These are phyloP conservation scores for Ophioninae sp. DNA, from an alignment of 2,888 invertebrate genomes.

Conservation along the genomic window DNA sequence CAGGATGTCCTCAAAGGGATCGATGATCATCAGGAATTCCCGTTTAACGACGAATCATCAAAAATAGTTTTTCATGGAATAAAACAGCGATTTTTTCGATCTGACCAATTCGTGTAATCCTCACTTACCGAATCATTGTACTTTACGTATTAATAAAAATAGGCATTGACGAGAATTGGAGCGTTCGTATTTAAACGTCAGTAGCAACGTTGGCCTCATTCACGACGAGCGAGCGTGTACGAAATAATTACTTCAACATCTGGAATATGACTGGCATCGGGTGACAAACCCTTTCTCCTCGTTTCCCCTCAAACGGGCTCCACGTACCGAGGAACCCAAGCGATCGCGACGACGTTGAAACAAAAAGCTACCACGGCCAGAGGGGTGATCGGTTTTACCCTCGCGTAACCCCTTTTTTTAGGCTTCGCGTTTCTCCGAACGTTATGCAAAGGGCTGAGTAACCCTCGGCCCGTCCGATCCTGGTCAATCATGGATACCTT, in stretches of 20 bases:
- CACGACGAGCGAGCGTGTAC: neutral
- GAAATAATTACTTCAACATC: slow-evolving; percentile 38
- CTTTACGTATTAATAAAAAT: neutral
- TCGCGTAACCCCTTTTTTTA: slow-evolving; percentile 61
- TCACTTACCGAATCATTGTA: neutral
- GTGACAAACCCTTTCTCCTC: slow-evolving; percentile 4
- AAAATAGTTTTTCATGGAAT: too few relatives aligned
- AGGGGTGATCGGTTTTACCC: slow-evolving; percentile 30
- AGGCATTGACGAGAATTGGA: neutral
- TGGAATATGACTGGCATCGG: slow-evolving; percentile 18
- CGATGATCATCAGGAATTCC: too few relatives aligned
- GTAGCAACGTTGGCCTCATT: slow-evolving; percentile 8
- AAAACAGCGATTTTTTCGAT: too few relatives aligned
- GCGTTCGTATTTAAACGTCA: slow-evolving; percentile 22
- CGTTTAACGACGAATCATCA: too few relatives aligned
- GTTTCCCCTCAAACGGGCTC: slow-evolving; percentile 33
- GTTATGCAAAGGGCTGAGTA: slow-evolving; percentile 58
- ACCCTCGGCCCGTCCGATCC: slow-evolving; percentile 51
- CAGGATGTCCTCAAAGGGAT: too few relatives aligned
- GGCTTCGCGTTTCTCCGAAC: slow-evolving; percentile 35
- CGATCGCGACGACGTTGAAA: slow-evolving; percentile 52
- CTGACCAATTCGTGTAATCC: too few relatives aligned
- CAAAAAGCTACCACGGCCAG: slow-evolving; percentile 34
- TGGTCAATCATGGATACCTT: slow-evolving; percentile 35
- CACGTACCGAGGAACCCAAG: neutral